Evolutionary conservation across 1,140 invertebrate species (phyloP), one percentile per base, ranked within the genome.

Genomic region (Papilio helenus): DNA sequence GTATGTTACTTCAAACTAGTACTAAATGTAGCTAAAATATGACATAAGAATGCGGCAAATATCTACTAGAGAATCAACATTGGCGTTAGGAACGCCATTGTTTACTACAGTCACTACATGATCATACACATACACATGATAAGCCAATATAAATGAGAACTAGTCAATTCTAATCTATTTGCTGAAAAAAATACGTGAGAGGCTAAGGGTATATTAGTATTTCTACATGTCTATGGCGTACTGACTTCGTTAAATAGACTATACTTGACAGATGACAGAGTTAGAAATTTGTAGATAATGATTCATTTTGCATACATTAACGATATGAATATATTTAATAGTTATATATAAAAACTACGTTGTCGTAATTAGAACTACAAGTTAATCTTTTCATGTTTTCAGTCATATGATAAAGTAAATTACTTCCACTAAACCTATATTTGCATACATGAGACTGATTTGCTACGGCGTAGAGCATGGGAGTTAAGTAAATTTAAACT

Each of bases 11-110:
- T 14, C 3, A 61, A 61, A 26, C 23, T 61, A 26, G 58, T 14
- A 26, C 10, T 61, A 26, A 61, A 61, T 61, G 12, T 55, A n/a
- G 3, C 12, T 55, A 55, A 55, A 55, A 55, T 61, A 58, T 4
- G 20, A 23, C 20, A 58, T 23, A 23, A 10, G 7, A 58, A 1
- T 23, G n/a, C 3, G 10, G 0, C 26, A 9, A 3, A 12, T 26
- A 29, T 0, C 10, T 55, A 8, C 8, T 55, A 20, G 5, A 55
- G 14, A 16, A 18, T 49, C 3, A 49, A 49, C 3, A 49, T n/a
- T 55, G 74, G 39, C 74, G 74, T 76, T 76, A 44, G 49, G 74
- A 58, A 76, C 46, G 74, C 23, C 72, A 72, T 68, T 68, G 61
- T 68, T 68, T 68, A 68, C 61, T 68, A 68, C 61, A 16, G 61